Percentiles rank a stretch among this genome's conserved stretches.
These are phyloP conservation scores for Butorides virescens DNA, from an alignment of 2,113 vertebrate species.

Conservation along the genomic window DNA sequence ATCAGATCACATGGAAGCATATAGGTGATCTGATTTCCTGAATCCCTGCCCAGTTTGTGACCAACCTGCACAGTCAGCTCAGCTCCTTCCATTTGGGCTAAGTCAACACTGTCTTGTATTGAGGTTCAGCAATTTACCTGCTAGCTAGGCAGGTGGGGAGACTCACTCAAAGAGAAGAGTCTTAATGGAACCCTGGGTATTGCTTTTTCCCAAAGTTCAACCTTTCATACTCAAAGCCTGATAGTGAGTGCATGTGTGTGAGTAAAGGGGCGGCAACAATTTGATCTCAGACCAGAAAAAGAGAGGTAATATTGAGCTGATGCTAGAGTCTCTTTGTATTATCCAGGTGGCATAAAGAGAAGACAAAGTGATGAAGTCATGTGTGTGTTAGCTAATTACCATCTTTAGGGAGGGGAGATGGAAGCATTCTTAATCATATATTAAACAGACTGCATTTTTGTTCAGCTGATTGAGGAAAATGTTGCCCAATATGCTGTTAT, in stretches of 20 bases:
- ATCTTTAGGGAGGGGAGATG: neutral
- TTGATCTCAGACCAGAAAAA: neutral
- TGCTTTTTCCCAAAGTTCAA: neutral
- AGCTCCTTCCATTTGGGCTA: neutral
- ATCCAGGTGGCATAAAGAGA: neutral
- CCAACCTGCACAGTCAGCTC: neutral
- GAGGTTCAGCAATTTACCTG: neutral
- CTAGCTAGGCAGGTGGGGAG: neutral
- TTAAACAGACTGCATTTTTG: neutral
- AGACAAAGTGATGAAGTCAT: neutral
- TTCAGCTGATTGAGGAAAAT: conserved; percentile 1
- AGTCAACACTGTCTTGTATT: neutral
- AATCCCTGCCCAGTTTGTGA: neutral
- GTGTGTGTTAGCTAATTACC: neutral
- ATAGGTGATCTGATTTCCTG: neutral
- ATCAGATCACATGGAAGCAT: neutral
- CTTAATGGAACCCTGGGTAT: neutral
- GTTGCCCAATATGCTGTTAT: neutral
- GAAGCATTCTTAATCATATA: neutral
- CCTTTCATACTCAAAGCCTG: neutral
- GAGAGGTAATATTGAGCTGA: neutral
- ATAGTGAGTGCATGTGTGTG: neutral
- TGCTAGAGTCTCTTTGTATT: neutral
- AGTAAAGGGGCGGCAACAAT: neutral
- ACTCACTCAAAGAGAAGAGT: neutral